These are phyloP conservation scores for Ammospiza caudacuta DNA, from an alignment of 2,113 vertebrate genomes.

Conservation along the genomic window DNA sequence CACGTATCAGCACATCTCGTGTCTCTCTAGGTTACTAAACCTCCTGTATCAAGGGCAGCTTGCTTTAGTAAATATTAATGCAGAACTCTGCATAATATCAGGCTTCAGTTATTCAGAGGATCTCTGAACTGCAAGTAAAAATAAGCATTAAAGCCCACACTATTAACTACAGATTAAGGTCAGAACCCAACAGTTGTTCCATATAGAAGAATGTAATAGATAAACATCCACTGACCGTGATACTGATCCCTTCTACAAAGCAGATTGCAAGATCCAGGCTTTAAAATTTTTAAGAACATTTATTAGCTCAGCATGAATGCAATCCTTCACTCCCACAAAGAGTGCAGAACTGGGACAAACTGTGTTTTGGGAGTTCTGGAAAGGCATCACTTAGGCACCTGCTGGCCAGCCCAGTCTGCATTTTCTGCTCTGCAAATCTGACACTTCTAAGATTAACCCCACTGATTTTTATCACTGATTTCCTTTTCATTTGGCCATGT, in stretches of 20 bases:
- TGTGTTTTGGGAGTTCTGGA: background rate
- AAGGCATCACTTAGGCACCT: background rate
- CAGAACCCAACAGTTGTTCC: constrained; percentile 11
- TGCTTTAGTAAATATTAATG: background rate
- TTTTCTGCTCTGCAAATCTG: background rate
- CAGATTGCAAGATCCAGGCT: background rate
- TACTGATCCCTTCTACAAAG: background rate
- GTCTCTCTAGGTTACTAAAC: background rate
- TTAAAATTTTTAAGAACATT: background rate
- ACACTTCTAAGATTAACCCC: background rate
- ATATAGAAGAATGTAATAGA: background rate
- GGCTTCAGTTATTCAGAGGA: background rate
- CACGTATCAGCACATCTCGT: background rate
- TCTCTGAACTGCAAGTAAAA: constrained; percentile 22
- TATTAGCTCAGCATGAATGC: background rate
- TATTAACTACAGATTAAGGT: constrained; percentile 44
- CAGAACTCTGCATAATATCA: background rate
- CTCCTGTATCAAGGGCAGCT: background rate
- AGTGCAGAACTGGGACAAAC: background rate
- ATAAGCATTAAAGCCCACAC: background rate
- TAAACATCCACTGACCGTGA: rapidly evolving
- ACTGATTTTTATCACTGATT: constrained; percentile 1
- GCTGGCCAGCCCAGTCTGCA: background rate
- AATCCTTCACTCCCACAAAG: background rate
- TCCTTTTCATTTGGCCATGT: background rate